Evolutionary conservation across 2,888 invertebrate genomes (phyloP), one percentile per base, ranked within the genome.

Genomic region (Drosophila macrospina): DNA sequence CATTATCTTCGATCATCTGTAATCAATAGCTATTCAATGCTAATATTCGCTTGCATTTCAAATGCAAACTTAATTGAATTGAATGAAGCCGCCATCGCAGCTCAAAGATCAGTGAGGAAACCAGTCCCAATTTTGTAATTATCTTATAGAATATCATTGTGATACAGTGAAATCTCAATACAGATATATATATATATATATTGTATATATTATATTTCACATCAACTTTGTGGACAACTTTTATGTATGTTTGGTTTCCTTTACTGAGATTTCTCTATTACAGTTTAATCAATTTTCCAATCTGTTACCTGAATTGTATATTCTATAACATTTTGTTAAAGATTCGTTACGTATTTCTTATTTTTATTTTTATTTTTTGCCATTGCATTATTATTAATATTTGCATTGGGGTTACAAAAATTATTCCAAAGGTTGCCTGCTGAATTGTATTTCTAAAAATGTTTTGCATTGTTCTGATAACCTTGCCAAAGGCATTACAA

Each of bases 401-500:
- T 86, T 86, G 83, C 80, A 82, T 64, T 79, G 69, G 80, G 75
- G 83, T 74, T 82, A 75, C 44, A 45, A 48, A 65, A 63, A 52
- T 68, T 65, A 62, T 65, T 60, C 28, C 37, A 34, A 55, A 51
- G 48, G 34, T 67, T 56, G 28, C 20, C 26, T 36, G 51, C 20
- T 42, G 32, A 16, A 20, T 41, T 36, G n/a, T 11, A 15, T 28
- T 28, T 20, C 13, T 32, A 32, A 4, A 42, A n/a, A 30, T 24
- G 10, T 28, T 52, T 41, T 41, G 20, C 41, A 28, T 42, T 42
- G 13, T 34, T 24, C 20, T 13, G 6, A 7, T 20, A 34, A 34
- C 24, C 44, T 54, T 54, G 20, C 10, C 7, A 39, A 39, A 30
- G 39, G 39, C 8, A 28, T 47, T 47, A 16, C 30, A 48, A 32